Evolutionary conservation across 1,140 invertebrate species (phyloP).

Genomic region (Triops cancriformis): DNA sequence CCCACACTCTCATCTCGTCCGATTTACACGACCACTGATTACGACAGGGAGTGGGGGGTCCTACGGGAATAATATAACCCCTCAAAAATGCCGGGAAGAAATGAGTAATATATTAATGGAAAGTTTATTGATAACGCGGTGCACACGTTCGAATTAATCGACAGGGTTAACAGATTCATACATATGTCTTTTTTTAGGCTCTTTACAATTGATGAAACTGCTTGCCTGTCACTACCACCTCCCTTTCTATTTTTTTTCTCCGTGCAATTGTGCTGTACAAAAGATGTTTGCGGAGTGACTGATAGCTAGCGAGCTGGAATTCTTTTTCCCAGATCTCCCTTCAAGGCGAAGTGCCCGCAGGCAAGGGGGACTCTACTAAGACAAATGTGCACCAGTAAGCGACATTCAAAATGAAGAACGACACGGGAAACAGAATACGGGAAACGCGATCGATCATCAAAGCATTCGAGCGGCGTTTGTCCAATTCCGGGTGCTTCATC

Average conservation of each 20-base stretch:
- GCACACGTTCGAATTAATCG: too few species aligned
- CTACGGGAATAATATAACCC: too few species aligned
- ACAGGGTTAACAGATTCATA: background rate
- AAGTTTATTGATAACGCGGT: too few species aligned
- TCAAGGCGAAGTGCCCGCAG: background rate
- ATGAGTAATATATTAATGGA: too few species aligned
- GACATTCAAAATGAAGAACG: constrained; percentile 76
- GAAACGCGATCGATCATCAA: constrained; percentile 77
- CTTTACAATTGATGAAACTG: background rate
- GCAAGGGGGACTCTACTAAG: background rate
- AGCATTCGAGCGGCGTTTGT: constrained; percentile 58
- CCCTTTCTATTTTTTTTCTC: background rate
- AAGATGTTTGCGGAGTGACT: background rate
- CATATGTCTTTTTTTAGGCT: background rate
- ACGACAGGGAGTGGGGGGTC: too few species aligned
- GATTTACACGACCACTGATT: too few species aligned
- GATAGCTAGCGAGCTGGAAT: background rate
- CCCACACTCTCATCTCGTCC: too few species aligned
- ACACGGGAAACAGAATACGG: constrained; percentile 76
- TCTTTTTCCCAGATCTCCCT: background rate
- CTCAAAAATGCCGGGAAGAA: too few species aligned
- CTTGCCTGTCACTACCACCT: background rate
- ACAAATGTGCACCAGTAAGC: constrained; percentile 79
- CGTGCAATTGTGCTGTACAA: background rate
- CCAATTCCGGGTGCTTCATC: constrained; percentile 30